These are phyloP conservation scores for Galerucella calmariensis DNA, from an alignment of 2,888 invertebrate genomes.

Conservation along the genomic window DNA sequence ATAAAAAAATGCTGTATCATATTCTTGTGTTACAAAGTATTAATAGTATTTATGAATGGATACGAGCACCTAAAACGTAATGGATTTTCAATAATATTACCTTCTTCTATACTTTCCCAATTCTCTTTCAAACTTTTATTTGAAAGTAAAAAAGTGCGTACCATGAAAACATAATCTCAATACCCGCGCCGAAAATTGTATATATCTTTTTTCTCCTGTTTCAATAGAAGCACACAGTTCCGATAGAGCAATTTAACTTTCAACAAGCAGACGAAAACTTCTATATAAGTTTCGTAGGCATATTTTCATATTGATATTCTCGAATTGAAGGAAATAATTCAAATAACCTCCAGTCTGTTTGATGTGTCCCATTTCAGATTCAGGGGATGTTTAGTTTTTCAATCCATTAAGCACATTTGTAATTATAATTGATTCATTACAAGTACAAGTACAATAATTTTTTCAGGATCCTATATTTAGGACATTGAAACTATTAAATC, in stretches of 20 bases:
- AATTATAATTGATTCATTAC: too few relatives aligned
- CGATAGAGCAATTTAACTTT: not conserved
- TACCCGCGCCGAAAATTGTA: not conserved
- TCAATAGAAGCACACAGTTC: not conserved
- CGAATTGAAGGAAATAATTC: constrained; percentile 16
- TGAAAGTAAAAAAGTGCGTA: not conserved
- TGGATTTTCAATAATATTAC: not conserved
- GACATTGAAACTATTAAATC: too few relatives aligned
- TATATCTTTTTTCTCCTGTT: not conserved
- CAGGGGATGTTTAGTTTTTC: not conserved
- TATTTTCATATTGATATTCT: constrained; percentile 22
- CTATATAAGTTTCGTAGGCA: not conserved
- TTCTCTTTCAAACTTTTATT: not conserved
- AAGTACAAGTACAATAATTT: too few relatives aligned
- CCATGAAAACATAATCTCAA: not conserved
- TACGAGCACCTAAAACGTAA: not conserved
- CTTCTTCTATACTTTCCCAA: not conserved
- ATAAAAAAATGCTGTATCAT: too few relatives aligned
- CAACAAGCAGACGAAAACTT: not conserved
- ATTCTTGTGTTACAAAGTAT: too few relatives aligned
- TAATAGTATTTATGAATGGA: too few relatives aligned
- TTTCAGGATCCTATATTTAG: too few relatives aligned
- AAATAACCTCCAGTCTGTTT: constrained; percentile 14
- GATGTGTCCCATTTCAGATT: constrained; percentile 7
- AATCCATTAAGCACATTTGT: too few relatives aligned